Base-by-base conservation (phyloP, 2,888 invertebrate genomes). In the Phengaris alcon region DNA sequence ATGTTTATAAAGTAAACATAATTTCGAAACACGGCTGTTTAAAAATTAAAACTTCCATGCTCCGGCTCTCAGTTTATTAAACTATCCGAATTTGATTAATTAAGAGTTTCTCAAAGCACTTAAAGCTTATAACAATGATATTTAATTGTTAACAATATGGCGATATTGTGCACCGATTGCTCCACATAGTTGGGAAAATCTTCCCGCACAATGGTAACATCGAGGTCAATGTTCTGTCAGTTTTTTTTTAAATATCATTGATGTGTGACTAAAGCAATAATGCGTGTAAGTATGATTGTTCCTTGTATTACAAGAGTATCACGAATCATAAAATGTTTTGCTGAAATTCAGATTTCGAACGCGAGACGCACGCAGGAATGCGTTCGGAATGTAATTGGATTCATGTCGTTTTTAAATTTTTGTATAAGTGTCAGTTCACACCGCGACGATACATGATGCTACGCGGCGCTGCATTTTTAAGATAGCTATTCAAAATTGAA, bases 171-270 rank as follows among this genome's bases (percentile, higher is more conserved):
- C 46, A 68, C 46, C 54, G 74, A 74, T 85, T 85, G 89, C 87
- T 88, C 90, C 84, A 90, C 85, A 87, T 89, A 79, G 81, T 85
- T 90, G 85, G 86, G 90, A 90, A 82, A 84, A 83, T 88, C 87
- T 80, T 79, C 79, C 59, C 35, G 74, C 80, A 90, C 89, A 90
- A 90, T 89, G 79, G 79, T 77, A 73, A 77, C 78, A 79, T 81
- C 82, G 85, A 88, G 91, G 91, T 88, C 88, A 86, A 84, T 86
- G 86, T 83, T 72, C 76, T 75, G 75, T 75, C 76, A 77, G 76
- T 76, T 77, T 77, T 79, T 77, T 79, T 76, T 79, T 72, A 22
- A 51, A 7, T 64, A 68, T 72, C 72, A 54, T 54, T 72, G 70
- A 51, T 70, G 72, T 72, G 72, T 52, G 72, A 72, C 72, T 72